These are phyloP conservation scores for Ginglymostoma cirratum DNA, from an alignment of 2,113 vertebrate species.

Conservation along the genomic window DNA sequence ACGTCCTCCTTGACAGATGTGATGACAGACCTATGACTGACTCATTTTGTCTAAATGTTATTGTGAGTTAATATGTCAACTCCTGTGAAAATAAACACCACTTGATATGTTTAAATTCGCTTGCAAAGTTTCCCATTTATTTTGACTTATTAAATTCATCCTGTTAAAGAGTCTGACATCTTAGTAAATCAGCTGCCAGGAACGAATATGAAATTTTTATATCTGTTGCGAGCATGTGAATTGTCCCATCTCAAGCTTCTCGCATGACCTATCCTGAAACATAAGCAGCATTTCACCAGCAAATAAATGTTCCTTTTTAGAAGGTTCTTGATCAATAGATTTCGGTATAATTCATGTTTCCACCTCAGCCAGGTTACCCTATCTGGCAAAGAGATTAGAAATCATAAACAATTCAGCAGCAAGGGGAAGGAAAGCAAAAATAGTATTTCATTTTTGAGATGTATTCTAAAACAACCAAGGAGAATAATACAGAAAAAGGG, in stretches of 20 bases:
- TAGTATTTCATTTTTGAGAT: neutral
- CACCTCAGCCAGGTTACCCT: neutral
- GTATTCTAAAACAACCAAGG: neutral
- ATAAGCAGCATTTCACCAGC: neutral
- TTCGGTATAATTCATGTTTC: neutral
- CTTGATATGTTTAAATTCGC: neutral
- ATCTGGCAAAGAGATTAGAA: neutral
- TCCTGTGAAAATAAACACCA: slow-evolving; percentile 17
- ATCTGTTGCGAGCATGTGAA: neutral
- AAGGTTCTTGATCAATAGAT: neutral
- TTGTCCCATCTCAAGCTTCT: neutral
- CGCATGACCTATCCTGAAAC: neutral
- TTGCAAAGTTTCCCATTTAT: slow-evolving; percentile 22
- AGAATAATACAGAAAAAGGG: neutral
- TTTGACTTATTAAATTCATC: neutral
- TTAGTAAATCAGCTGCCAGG: neutral
- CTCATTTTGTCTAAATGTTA: neutral
- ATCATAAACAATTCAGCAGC: neutral
- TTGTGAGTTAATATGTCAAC: neutral
- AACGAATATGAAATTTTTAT: neutral
- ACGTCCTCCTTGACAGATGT: neutral
- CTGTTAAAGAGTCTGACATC: neutral
- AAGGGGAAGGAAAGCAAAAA: neutral
- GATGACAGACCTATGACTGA: neutral
- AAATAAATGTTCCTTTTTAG: neutral